Evolutionary conservation across 1,140 invertebrate species (phyloP), one percentile per base, ranked within the genome.

Genomic region (Gryon sp.): DNA sequence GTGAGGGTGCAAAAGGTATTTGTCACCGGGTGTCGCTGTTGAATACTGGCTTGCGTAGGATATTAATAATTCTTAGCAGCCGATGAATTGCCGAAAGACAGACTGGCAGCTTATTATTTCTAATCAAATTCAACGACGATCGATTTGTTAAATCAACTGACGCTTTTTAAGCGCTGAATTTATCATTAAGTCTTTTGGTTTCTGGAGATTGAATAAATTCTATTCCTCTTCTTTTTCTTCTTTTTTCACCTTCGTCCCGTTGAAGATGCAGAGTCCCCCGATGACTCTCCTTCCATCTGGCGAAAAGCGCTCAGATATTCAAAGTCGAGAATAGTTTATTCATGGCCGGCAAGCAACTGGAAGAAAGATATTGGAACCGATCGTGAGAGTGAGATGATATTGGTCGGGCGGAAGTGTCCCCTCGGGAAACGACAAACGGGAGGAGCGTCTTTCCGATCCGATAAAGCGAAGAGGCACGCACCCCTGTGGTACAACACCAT

Each of bases 261-360:
- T 50, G 46, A 68, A 75, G 82, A n/a, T n/a, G n/a, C n/a, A n/a
- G n/a, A n/a, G n/a, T n/a, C 85, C 84, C 83, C 83, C 75, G 83
- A 85, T 82, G 81, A 79, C 68, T 82, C 74, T 80, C 83, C 45
- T 65, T 66, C 83, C 76, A 83, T 84, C 69, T 80, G 78, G 83
- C 77, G 79, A 83, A n/a, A 83, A 85, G 79, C 80, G 83, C 80
- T 87, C 80, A 84, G 84, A 88, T 89, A 88, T 89, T 88, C 87
- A 89, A 89, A 88, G 87, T 88, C 85, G 82, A 76, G 74, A 83
- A 88, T 88, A 89, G 87, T 89, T 89, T 89, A 89, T 89, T 89
- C 88, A 88, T 89, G 86, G 87, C 81, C 83, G 83, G 86, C 84
- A 79, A 84, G 85, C 73, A 86, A 85, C 83, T 85, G 84, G 80